Evolutionary conservation across 1,140 invertebrate species (phyloP).

Genomic region (Homalodisca vitripennis): DNA sequence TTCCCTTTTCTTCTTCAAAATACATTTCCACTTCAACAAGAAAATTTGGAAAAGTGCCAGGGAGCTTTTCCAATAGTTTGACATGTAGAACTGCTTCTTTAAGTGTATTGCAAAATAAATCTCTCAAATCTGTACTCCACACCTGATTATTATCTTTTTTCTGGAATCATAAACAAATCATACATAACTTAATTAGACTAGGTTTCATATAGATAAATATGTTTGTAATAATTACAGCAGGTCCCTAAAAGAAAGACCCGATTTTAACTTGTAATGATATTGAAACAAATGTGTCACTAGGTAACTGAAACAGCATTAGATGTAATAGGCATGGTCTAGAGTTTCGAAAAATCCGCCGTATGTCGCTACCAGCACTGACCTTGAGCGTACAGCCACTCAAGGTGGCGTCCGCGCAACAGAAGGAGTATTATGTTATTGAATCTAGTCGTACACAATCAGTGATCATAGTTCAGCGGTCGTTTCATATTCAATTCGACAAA

Average conservation of each 20-base stretch:
- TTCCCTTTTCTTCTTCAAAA: neutral
- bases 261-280: neutral
- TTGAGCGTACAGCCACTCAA: too few species aligned
- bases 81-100: neutral
- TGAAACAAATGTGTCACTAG: neutral
- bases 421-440: too few species aligned
- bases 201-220: neutral
- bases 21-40: neutral
- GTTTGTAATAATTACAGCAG: neutral
- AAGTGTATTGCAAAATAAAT: neutral
- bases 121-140: neutral
- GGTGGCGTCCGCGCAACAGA: too few species aligned
- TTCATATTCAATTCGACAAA: too few species aligned
- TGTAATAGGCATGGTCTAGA: too few species aligned
- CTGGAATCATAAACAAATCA: neutral
- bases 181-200: neutral
- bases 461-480: too few species aligned
- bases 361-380: too few species aligned
- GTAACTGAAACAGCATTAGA: neutral
- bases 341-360: too few species aligned
- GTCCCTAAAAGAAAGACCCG: neutral
- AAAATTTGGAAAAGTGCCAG: neutral
- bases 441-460: too few species aligned
- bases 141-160: too few species aligned
- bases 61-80: neutral